phyloP scores from a whole-genome alignment of 2,797 vertebrate genomes.

The Rhinophrynus dorsalis region DNA sequence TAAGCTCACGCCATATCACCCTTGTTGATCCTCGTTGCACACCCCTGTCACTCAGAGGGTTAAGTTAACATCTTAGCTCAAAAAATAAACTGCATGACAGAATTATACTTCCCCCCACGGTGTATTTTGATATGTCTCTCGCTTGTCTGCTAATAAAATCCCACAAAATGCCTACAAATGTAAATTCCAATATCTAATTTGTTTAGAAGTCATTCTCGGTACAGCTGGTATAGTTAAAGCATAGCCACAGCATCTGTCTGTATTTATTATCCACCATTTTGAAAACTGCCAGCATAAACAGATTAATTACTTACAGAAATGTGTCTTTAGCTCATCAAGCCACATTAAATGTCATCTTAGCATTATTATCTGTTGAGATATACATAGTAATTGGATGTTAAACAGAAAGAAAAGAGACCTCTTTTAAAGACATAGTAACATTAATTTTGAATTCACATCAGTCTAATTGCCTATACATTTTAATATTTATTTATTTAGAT shows the following conservation, averaged over 20 bases:
- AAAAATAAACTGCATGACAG: no score
- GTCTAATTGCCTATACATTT: no score
- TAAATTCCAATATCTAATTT: neutral
- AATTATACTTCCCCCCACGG: no score
- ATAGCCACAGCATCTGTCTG: constrained; percentile 8
- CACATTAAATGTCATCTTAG: constrained; percentile 9
- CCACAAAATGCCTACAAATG: neutral
- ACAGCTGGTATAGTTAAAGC: neutral
- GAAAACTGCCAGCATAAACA: constrained; percentile 12
- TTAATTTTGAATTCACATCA: no score
- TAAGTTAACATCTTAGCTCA: no score
- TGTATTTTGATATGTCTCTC: no score
- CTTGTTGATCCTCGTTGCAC: no score
- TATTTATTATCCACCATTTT: constrained; percentile 10
- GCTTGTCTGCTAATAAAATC: neutral
- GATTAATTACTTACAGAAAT: constrained; percentile 5
- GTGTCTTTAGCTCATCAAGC: constrained; percentile 13
- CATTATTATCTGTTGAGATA: neutral
- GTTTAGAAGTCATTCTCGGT: neutral
- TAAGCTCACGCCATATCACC: no score
- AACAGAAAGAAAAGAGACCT: no score
- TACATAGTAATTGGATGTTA: neutral
- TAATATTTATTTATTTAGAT: no score
- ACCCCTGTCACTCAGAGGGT: no score
- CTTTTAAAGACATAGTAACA: no score